Evolutionary conservation across 2,113 vertebrate species (phyloP), one percentile per base, ranked within the genome.

Genomic region (Addax nasomaculatus): DNA sequence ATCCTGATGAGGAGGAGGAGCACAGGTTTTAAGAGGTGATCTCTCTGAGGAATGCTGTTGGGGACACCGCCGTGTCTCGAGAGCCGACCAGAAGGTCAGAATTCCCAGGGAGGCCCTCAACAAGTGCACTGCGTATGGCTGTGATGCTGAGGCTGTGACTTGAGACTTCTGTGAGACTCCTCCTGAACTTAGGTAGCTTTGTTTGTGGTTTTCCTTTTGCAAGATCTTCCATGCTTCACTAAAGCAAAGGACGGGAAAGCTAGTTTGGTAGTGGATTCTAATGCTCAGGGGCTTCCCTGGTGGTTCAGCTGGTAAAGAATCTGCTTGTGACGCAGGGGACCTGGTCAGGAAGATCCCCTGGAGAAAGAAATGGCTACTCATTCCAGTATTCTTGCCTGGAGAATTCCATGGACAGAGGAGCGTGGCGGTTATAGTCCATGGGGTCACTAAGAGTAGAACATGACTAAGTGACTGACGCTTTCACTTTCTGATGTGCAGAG

Each of bases 21-120:
- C 3, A 15, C 19, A 49, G 7, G 2, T 27, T 14, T 3, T 43
- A 93, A 30, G 49, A 21, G 60, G 1, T n/a, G 57, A 33, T 39
- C 64, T 47, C n/a, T 90, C 96, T 96, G 29, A 87, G 58, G 84
- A 86, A 87, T 55, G 89, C 30, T 85, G 60, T 36, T 49, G 45
- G 80, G 21, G 1, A 17, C n/a, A 7, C 27, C 9, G 17, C n/a
- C 19, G 0, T 23, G 58, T 60, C 19, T 93, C 58, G 36, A 62
- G 47, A 88, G 53, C 27, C 60, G 1, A 21, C 27, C 36, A 90
- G 53, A 49, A 27, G 7, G 9, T 79, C 25, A 58, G 21, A n/a
- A 30, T 92, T 83, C 45, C 47, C 60, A 76, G 43, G 27, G 30
- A 10, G 45, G 73, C 57, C 78, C 12, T 6, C 12, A n/a, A 11